A percentile compares a stretch with the other conserved stretches of the same genome.
Evolutionary conservation across 2,797 vertebrate genomes (phyloP).

Genomic region (Girardinus metallicus): DNA sequence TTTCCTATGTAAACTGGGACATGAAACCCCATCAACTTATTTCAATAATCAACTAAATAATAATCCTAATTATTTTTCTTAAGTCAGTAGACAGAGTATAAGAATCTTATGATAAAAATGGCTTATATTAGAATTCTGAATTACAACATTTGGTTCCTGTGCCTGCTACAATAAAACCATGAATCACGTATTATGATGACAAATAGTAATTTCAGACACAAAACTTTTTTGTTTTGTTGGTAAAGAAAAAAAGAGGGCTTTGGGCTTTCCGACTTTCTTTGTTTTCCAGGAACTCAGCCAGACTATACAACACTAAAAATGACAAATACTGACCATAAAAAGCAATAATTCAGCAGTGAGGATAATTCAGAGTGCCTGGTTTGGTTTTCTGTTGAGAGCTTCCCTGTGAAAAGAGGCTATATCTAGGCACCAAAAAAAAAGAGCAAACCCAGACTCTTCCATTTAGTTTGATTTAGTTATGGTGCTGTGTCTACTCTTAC

Average conservation of each 20-base stretch:
- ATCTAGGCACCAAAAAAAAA: background rate
- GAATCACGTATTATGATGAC: no score
- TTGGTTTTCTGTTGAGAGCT: background rate
- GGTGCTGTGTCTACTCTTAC: background rate
- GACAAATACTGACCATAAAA: background rate
- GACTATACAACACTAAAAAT: background rate
- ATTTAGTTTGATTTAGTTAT: background rate
- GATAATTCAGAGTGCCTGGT: background rate
- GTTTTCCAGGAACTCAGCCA: background rate
- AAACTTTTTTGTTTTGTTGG: background rate
- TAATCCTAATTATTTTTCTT: background rate
- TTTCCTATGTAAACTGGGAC: background rate
- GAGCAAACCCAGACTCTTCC: background rate
- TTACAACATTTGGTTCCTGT: background rate
- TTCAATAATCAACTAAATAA: background rate
- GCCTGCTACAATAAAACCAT: background rate
- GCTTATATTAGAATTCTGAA: background rate
- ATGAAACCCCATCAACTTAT: background rate
- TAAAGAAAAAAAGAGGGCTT: background rate
- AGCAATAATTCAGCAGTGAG: background rate
- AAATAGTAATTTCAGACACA: background rate
- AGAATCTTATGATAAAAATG: background rate
- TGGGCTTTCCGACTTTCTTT: background rate
- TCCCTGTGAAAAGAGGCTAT: background rate
- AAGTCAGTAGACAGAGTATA: background rate